A percentile compares a stretch with the other conserved stretches of the same genome.
Evolutionary conservation across 2,888 invertebrate species (phyloP).

Genomic region (Drosophila cognata): DNA sequence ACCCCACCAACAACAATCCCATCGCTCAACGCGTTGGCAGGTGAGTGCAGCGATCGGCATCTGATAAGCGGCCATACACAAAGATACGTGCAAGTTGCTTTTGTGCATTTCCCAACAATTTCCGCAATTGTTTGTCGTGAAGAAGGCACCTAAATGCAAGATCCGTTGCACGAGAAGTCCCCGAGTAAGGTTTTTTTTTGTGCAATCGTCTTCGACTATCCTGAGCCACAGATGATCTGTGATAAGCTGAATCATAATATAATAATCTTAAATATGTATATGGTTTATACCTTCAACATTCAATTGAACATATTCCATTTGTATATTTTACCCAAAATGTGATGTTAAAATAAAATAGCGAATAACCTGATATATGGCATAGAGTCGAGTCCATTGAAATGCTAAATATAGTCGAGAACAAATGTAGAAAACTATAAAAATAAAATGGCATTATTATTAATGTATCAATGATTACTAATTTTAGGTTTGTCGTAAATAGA

Average conservation of each 20-base stretch:
- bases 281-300: background rate
- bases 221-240: conserved; percentile 9
- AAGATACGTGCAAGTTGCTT: conserved; percentile 29
- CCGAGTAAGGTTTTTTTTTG: conserved; percentile 19
- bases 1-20: background rate
- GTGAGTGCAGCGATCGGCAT: conserved; percentile 9
- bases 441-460: background rate
- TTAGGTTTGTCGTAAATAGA: conserved; percentile 25
- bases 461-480: conserved; percentile 23
- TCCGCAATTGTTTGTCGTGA: conserved; percentile 21
- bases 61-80: conserved; percentile 39
- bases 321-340: background rate
- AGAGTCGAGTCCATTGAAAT: background rate
- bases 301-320: background rate
- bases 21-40: background rate
- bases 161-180: conserved; percentile 33
- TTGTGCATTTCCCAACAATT: conserved; percentile 46
- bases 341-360: background rate
- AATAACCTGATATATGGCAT: background rate
- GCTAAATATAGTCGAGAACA: background rate
- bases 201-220: background rate
- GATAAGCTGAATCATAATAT: conserved; percentile 25
- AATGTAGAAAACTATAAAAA: background rate
- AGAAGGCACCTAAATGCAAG: conserved; percentile 7
- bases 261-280: background rate